phyloP scores from a whole-genome alignment of 2,797 vertebrate species.

The Epinephelus awoara region DNA sequence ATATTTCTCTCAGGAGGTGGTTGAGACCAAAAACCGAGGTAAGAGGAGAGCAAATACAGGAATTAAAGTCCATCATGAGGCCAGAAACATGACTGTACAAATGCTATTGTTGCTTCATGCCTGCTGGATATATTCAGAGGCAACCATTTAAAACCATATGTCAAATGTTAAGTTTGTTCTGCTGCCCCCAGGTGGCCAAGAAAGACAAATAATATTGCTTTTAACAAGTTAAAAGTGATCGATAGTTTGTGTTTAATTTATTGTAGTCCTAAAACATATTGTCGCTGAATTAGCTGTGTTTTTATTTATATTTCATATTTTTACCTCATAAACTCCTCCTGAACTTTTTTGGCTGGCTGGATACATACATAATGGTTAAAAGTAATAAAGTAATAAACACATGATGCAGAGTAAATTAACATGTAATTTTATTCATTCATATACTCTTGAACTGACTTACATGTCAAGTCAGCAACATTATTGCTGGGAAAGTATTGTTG shows the following conservation, averaged over 20 bases:
- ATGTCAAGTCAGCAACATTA: conserved; percentile 42
- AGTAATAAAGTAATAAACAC: conserved; percentile 22
- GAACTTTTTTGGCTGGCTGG: not conserved
- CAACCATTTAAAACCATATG: not conserved
- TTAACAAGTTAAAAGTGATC: not conserved
- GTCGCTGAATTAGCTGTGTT: not conserved
- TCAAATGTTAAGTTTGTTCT: not conserved
- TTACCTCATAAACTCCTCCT: too few relatives aligned
- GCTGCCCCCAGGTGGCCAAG: too few relatives aligned
- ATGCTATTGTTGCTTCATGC: not conserved
- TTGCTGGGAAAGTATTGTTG: conserved; percentile 40
- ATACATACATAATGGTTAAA: not conserved
- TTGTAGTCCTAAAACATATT: not conserved
- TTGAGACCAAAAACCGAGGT: not conserved
- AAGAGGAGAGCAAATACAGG: not conserved
- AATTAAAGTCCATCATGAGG: not conserved
- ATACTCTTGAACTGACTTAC: conserved; percentile 26
- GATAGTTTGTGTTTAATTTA: not conserved
- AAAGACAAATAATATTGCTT: not conserved
- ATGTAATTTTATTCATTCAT: conserved; percentile 58
- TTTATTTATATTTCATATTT: not conserved
- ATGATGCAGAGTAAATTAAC: not conserved
- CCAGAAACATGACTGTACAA: not conserved
- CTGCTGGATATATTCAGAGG: not conserved
- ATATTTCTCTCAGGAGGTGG: not conserved